Percentiles rank a stretch among this genome's conserved stretches.
phyloP scores from a whole-genome alignment of 1,140 invertebrate species.

The Bombus huntii region DNA sequence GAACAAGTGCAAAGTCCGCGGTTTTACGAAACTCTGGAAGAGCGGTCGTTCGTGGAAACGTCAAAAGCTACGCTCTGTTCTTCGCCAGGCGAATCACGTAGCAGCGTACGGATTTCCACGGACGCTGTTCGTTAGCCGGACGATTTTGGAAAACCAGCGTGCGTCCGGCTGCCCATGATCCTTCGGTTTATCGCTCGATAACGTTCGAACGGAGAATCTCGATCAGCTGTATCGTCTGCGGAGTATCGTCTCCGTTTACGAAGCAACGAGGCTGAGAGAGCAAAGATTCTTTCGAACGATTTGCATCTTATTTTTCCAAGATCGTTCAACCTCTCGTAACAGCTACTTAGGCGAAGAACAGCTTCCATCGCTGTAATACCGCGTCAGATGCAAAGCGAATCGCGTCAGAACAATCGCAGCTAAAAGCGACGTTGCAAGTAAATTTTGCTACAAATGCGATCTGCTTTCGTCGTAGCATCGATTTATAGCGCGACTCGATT shows the following conservation, averaged over 20 bases:
- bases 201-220: neutral
- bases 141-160: constrained; percentile 57
- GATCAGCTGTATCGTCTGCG: neutral
- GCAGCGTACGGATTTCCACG: constrained; percentile 20
- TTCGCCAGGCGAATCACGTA: constrained; percentile 44
- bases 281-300: too few species aligned
- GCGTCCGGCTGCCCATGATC: constrained; percentile 24
- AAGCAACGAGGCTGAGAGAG: too few species aligned
- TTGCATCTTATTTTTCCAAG: too few species aligned
- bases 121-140: constrained; percentile 33
- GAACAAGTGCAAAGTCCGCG: constrained; percentile 17
- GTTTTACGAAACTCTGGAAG: constrained; percentile 39
- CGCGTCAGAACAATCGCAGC: too few species aligned
- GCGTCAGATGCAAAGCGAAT: too few species aligned
- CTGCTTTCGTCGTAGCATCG: too few species aligned
- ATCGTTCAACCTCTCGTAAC: too few species aligned
- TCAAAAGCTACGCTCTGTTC: constrained; percentile 5
- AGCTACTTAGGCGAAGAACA: too few species aligned
- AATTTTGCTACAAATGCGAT: too few species aligned
- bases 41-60: constrained; percentile 9
- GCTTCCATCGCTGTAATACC: too few species aligned
- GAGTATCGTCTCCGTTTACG: neutral
- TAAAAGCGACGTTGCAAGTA: too few species aligned
- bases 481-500: too few species aligned
- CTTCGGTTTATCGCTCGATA: constrained; percentile 56